Evolutionary conservation across 2,888 invertebrate genomes (phyloP).

Genomic region (Xanthia togata): DNA sequence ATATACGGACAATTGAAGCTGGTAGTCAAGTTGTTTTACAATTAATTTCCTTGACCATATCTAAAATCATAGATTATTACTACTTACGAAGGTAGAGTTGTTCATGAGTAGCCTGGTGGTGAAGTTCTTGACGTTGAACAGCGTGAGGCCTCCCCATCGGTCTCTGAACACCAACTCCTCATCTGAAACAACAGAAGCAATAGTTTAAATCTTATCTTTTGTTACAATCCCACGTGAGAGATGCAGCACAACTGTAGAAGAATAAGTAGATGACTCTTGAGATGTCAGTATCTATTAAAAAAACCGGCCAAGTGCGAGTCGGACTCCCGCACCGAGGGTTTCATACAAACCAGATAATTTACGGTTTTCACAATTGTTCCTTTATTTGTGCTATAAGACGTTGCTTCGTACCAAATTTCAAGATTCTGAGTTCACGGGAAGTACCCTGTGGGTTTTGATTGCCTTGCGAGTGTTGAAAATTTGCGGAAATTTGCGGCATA

Average conservation of each 20-base stretch:
- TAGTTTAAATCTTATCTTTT: not conserved
- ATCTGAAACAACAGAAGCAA: constrained; percentile 90
- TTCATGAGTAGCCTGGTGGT: constrained; percentile 94
- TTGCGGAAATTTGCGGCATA: too few species aligned
- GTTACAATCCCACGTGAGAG: not conserved
- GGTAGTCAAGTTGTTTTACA: not conserved
- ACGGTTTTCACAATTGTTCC: too few species aligned
- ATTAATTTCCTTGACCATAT: not conserved
- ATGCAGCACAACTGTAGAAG: not conserved
- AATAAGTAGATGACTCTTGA: not conserved
- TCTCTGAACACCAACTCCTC: constrained; percentile 94
- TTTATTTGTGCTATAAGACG: too few species aligned
- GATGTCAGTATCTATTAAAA: too few species aligned
- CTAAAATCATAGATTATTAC: not conserved
- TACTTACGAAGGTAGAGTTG: constrained; percentile 94
- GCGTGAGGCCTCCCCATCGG: constrained; percentile 94
- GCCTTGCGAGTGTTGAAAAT: too few species aligned
- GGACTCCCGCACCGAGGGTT: not conserved
- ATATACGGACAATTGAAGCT: not conserved
- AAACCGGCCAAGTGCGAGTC: not conserved
- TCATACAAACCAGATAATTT: too few species aligned
- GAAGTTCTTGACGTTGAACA: constrained; percentile 94
- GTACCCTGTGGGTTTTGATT: too few species aligned
- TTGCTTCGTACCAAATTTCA: too few species aligned
- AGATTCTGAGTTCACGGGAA: too few species aligned